Conservation (phyloP, 2,797 vertebrate genomes). For the Ibycter americanus region DNA sequence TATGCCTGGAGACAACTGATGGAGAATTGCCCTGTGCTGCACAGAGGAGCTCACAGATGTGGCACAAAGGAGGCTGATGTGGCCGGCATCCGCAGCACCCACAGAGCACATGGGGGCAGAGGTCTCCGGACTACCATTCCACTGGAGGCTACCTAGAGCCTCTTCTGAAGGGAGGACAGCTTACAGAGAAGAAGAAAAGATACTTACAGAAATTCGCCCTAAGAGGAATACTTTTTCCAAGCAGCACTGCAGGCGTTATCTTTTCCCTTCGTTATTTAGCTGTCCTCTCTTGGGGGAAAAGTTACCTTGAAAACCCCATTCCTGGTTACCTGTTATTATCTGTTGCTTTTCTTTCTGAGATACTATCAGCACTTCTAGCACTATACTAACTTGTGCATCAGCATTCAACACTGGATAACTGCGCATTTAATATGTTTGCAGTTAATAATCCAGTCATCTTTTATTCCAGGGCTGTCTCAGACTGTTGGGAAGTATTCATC, state of each 20-base stretch:
- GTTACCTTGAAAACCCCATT: not conserved
- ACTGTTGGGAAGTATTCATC: not conserved
- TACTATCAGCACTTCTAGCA: not conserved
- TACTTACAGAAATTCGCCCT: not conserved
- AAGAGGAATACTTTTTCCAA: not conserved
- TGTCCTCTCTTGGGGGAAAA: not conserved
- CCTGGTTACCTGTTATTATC: not conserved
- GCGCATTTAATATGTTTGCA: not conserved
- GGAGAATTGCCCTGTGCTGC: not conserved
- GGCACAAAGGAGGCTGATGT: not conserved
- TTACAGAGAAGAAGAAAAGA: not conserved
- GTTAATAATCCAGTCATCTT: not conserved
- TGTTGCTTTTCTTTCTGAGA: not conserved
- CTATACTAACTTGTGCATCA: not conserved
- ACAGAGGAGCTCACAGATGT: not conserved
- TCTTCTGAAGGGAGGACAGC: not conserved
- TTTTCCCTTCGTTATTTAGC: not conserved
- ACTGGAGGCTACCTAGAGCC: not conserved
- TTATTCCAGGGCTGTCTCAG: not conserved
- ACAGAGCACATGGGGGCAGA: fast-evolving
- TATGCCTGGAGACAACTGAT: not conserved
- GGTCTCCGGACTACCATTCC: not conserved
- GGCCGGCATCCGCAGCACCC: fast-evolving
- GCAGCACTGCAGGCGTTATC: not conserved
- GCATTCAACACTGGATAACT: not conserved